Base-by-base conservation (phyloP, 1,140 invertebrate genomes). In the Muscidifurax raptorellus region DNA sequence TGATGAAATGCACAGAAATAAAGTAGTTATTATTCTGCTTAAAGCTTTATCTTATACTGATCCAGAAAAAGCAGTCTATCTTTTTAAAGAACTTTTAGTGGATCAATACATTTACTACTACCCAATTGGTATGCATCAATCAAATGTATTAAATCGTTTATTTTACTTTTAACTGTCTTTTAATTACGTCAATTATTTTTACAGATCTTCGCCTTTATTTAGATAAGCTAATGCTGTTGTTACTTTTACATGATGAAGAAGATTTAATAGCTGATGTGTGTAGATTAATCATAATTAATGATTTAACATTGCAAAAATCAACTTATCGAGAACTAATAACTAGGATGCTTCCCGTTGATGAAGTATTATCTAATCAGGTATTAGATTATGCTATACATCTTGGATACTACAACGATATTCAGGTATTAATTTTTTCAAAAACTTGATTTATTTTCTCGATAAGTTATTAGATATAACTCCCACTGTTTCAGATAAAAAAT, bases 61-160 rank as follows among this genome's bases (percentile, higher is more conserved):
- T 64, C 25, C 77, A 15, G 80, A 89, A 28, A 13, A 89, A 30
- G 90, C 88, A n/a, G 83, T 88, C 36, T 83, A 72, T 2, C 72
- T 91, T 28, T 89, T 90, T 25, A 71, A 88, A 77, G 87, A 86
- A 76, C 69, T 91, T 76, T 18, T 90, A 15, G 13, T 28, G 47
- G 88, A 91, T 86, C 90, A 91, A 77, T 74, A 15, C 66, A 86
- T 74, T 32, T 82, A 66, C 72, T 89, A 86, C 80, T 74, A 85
- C 74, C 90, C 89, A 67, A 86, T 91, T 87, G 89, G 90, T 91
- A 87, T 85, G 66, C 2, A 28, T 27, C 66, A 77, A 80, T 64
- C 5, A 66, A 85, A 79, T 83, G 47, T 66, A 67, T 32, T 12
- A 77, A 72, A 59, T 80, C 10, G 2, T 27, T 75, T 75, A 30